Evolutionary conservation across 92 coral and sea anemone genomes (phyloP).

Genomic region (Porites cylindrica): DNA sequence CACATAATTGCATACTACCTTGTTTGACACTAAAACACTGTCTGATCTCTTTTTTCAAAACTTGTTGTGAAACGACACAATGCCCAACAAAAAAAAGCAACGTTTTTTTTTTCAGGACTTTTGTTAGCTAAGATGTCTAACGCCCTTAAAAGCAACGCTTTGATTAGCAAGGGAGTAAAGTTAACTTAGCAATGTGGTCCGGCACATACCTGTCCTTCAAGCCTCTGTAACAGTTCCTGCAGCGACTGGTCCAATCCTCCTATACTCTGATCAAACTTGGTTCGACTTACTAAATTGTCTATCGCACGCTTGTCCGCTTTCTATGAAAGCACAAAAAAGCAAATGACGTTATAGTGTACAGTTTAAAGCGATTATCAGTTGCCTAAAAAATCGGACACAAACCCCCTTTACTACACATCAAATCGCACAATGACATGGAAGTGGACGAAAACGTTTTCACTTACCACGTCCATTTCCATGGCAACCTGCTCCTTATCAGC

Average conservation of each 20-base stretch:
- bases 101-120: too few relatives aligned
- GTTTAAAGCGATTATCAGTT: neutral
- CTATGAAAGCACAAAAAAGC: conserved; percentile 41
- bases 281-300: conserved; percentile 91
- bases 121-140: too few relatives aligned
- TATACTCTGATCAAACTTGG: conserved; percentile 93
- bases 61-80: too few relatives aligned
- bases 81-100: too few relatives aligned
- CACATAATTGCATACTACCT: too few relatives aligned
- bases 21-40: too few relatives aligned
- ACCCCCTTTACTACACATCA: too few relatives aligned
- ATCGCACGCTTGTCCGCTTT: conserved; percentile 96
- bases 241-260: conserved; percentile 90
- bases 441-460: neutral
- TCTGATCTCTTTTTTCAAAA: too few relatives aligned
- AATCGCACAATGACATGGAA: neutral
- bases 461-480: conserved; percentile 96
- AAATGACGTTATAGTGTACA: neutral
- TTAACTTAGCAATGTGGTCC: neutral
- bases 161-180: neutral
- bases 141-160: neutral
- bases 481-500: conserved; percentile 98
- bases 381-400: too few relatives aligned
- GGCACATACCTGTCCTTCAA: conserved; percentile 80
- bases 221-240: conserved; percentile 83